Percentiles rank a stretch among this genome's conserved stretches.
Evolutionary conservation across 2,888 invertebrate species (phyloP).

Genomic region (Autographa pulchrina): DNA sequence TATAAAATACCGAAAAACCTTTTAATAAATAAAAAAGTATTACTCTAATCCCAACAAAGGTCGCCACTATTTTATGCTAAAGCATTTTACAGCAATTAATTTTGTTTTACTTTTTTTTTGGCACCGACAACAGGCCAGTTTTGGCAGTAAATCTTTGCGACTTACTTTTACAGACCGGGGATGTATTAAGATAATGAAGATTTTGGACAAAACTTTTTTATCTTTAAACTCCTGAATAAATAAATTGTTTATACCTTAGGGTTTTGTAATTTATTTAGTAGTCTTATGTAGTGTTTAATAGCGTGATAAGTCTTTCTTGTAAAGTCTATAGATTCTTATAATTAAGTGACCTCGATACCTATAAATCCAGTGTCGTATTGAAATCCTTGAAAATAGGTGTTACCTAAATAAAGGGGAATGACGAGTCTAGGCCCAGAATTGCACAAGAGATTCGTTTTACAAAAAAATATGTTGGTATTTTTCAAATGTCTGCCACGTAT

Average conservation of each 20-base stretch:
- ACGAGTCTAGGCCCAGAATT: too few relatives aligned
- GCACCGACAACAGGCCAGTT: conserved; percentile 15
- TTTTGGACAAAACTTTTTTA: conserved; percentile 30
- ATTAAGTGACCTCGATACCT: too few relatives aligned
- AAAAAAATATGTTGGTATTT: too few relatives aligned
- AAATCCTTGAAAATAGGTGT: too few relatives aligned
- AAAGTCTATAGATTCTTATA: too few relatives aligned
- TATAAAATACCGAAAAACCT: too few relatives aligned
- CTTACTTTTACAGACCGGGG: conserved; percentile 19
- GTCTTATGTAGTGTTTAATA: neutral
- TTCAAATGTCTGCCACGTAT: too few relatives aligned
- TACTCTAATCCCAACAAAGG: neutral
- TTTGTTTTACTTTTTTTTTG: conserved; percentile 13
- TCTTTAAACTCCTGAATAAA: conserved; percentile 25
- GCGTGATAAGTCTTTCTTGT: too few relatives aligned
- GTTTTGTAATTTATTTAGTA: conserved; percentile 14
- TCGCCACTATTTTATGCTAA: conserved; percentile 1
- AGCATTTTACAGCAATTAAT: conserved; percentile 27
- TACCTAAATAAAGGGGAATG: too few relatives aligned
- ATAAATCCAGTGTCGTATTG: too few relatives aligned
- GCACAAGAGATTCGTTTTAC: too few relatives aligned
- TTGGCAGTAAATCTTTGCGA: conserved; percentile 33
- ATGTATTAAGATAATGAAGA: conserved; percentile 34
- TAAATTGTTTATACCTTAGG: conserved; percentile 11
- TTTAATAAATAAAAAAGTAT: too few relatives aligned